Evolutionary conservation across 2,113 vertebrate genomes (phyloP), one percentile per base, ranked within the genome.

Genomic region (Heterochromis multidens): DNA sequence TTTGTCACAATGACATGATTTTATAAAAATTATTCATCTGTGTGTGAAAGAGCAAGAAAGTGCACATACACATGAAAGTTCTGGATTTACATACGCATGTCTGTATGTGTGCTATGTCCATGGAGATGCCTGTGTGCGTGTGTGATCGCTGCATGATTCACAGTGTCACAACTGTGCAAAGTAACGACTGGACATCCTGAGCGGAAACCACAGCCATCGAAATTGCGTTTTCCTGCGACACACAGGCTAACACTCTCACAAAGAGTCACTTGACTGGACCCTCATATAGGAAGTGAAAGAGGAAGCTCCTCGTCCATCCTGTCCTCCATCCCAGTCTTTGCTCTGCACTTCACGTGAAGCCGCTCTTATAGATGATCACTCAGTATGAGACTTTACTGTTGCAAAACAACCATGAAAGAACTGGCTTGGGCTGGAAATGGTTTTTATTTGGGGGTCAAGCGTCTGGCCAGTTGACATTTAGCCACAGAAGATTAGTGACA

Each of bases 201-300:
- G 29, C 91, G 95, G 95, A 96, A 95, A 96, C 95, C 95, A 80
- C 95, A 89, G 89, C 92, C 85, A 81, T 82, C 81, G 31, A 92
- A 91, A 86, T 92, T 89, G 91, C 84, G 81, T 92, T 94, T 95
- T 93, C 94, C 94, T 95, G 93, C 91, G 85, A 94, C 92, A 90
- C 80, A 91, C 86, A 89, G 90, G 84, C 90, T 52, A 90, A 83
- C 93, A 88, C 93, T 95, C 94, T 95, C 92, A 93, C 94, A 93
- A 90, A 95, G 90, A 95, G 94, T 95, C 95, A 96, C 95, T 95
- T 96, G 95, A 95, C 95, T 94, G 92, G 91, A 93, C 92, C 93
- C 86, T 92, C 92, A 95, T 95, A 89, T 95, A 95, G 95, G 95
- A 96, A 96, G 95, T 95, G 95, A 96, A 96, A 96, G 95, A 96